phyloP scores from a whole-genome alignment of 2,113 vertebrate species.

The Spea bombifrons region DNA sequence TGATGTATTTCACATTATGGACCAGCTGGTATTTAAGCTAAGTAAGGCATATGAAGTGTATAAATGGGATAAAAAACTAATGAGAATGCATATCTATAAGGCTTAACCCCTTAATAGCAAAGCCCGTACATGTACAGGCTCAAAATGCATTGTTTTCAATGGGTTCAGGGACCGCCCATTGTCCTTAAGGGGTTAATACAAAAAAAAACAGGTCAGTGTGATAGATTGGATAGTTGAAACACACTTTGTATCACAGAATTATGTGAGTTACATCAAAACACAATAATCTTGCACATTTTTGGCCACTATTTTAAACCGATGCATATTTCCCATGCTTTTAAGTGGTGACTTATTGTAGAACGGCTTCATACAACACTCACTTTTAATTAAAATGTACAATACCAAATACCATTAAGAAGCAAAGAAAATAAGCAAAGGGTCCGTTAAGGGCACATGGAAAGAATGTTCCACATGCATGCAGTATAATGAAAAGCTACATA shows the following conservation, averaged over 20 bases:
- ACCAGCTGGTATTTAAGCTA: conserved; percentile 36
- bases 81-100: conserved; percentile 22
- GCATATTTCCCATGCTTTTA: background rate
- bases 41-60: conserved; percentile 32
- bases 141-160: too few species aligned
- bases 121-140: background rate
- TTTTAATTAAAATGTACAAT: background rate
- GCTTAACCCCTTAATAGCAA: conserved; percentile 2
- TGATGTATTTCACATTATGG: conserved; percentile 42
- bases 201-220: background rate
- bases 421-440: background rate
- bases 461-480: background rate
- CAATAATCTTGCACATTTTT: background rate
- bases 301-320: background rate
- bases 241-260: conserved; percentile 29
- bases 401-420: background rate
- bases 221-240: background rate
- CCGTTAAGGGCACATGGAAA: background rate
- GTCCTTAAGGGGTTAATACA: too few species aligned
- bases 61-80: conserved; percentile 17
- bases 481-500: background rate
- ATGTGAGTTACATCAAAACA: background rate
- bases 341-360: background rate
- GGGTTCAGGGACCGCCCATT: too few species aligned
- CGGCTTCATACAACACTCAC: background rate